Evolutionary conservation across 2,888 invertebrate species (phyloP).

Genomic region (Cremastinae sp.): DNA sequence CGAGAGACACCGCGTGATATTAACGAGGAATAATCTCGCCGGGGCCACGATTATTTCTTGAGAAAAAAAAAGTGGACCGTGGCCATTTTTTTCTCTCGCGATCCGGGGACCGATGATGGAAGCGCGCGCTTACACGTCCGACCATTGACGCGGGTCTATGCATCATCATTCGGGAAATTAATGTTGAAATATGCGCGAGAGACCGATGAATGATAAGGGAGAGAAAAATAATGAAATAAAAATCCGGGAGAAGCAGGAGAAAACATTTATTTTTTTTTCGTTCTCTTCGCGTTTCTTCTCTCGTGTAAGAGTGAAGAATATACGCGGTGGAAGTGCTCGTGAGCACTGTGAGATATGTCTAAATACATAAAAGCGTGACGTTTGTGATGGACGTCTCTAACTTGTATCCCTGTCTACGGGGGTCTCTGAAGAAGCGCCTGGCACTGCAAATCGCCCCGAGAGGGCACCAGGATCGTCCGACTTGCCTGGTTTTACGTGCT

Average conservation of each 20-base stretch:
- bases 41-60: conserved; percentile 66
- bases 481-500: conserved; percentile 43
- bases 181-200: conserved; percentile 73
- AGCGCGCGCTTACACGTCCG: conserved; percentile 68
- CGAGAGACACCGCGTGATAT: conserved; percentile 65
- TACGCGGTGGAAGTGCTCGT: conserved; percentile 51
- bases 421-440: conserved; percentile 64
- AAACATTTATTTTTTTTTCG: conserved; percentile 29
- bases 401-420: conserved; percentile 75
- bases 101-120: conserved; percentile 68
- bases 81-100: conserved; percentile 4
- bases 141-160: conserved; percentile 70
- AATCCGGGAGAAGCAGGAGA: conserved; percentile 32
- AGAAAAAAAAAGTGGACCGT: conserved; percentile 36
- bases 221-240: conserved; percentile 31
- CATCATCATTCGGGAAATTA: conserved; percentile 76
- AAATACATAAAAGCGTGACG: conserved; percentile 78
- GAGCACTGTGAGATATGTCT: conserved; percentile 75
- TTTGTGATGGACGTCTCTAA: conserved; percentile 78
- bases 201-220: conserved; percentile 66
- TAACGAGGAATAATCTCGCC: conserved; percentile 71
- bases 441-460: conserved; percentile 40
- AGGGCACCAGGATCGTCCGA: conserved; percentile 10
- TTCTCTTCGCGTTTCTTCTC: too few species aligned
- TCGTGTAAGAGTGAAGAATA: conserved; percentile 28